Percentiles rank a stretch among this genome's conserved stretches.
These are phyloP conservation scores for Cylindroiulus punctatus DNA, from an alignment of 2,888 invertebrate genomes.

Conservation along the genomic window DNA sequence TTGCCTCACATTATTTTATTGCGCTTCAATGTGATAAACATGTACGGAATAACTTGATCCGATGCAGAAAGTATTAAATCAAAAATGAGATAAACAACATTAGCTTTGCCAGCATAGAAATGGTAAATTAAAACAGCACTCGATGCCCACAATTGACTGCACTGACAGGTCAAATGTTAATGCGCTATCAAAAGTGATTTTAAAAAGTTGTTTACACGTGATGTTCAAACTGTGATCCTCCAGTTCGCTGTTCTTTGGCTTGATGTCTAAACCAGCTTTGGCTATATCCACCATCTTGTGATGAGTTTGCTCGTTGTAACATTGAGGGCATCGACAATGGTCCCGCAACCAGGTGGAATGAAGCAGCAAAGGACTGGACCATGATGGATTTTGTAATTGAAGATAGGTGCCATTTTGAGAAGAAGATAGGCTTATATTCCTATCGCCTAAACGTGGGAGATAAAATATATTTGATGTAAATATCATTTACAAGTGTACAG, in stretches of 20 bases:
- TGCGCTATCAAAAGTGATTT: neutral
- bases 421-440: conserved; percentile 24
- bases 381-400: conserved; percentile 1
- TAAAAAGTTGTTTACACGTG: conserved; percentile 50
- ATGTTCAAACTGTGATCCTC: conserved; percentile 43
- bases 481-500: neutral
- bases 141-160: neutral
- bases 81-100: too few species aligned
- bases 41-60: too few species aligned
- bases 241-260: conserved; percentile 20
- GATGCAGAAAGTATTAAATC: too few species aligned
- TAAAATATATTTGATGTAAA: neutral
- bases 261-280: neutral
- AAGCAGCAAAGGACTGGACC: conserved; percentile 42
- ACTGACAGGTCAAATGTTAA: neutral
- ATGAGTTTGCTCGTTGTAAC: conserved; percentile 49
- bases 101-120: too few species aligned
- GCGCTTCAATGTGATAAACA: too few species aligned
- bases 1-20: too few species aligned
- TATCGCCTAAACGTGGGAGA: neutral
- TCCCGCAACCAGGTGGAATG: conserved; percentile 55
- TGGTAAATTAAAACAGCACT: neutral
- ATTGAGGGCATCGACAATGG: conserved; percentile 54
- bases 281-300: conserved; percentile 51
- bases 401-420: conserved; percentile 33